Percentiles rank a stretch among this genome's conserved stretches.
phyloP scores from a whole-genome alignment of 2,113 vertebrate species.

The Stictonetta naevosa region DNA sequence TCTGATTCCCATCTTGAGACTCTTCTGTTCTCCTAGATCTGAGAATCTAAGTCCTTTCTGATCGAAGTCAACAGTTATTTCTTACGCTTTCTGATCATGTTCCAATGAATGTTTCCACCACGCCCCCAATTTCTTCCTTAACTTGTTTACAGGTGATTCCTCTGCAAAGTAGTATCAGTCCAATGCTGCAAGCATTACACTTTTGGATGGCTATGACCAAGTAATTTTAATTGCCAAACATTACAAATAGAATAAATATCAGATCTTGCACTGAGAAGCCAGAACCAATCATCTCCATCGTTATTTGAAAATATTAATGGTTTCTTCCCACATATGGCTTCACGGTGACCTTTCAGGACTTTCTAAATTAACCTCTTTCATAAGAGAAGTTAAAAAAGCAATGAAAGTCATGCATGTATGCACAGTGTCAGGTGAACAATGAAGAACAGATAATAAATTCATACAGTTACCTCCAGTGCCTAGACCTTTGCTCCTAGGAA shows the following conservation, averaged over 20 bases:
- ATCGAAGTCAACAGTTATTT: background rate
- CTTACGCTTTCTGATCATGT: background rate
- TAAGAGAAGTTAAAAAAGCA: background rate
- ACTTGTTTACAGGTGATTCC: background rate
- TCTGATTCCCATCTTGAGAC: background rate
- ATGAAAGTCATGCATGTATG: background rate
- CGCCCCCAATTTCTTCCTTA: background rate
- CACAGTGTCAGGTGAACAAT: background rate
- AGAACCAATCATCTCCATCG: background rate
- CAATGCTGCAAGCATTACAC: fast-evolving
- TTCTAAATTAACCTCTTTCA: background rate
- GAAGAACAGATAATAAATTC: background rate
- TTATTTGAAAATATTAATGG: background rate
- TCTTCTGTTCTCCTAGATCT: background rate
- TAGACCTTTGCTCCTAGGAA: background rate
- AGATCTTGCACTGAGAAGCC: background rate
- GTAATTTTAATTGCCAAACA: background rate
- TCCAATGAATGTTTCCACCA: background rate
- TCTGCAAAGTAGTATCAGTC: background rate
- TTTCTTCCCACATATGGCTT: background rate
- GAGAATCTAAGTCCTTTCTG: background rate
- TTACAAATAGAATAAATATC: background rate
- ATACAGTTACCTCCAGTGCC: background rate
- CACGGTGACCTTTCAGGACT: background rate
- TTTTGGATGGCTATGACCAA: background rate